Percentiles rank a stretch among this genome's conserved stretches.
phyloP scores from a whole-genome alignment of 2,797 vertebrate genomes.

The Amblyraja radiata region DNA sequence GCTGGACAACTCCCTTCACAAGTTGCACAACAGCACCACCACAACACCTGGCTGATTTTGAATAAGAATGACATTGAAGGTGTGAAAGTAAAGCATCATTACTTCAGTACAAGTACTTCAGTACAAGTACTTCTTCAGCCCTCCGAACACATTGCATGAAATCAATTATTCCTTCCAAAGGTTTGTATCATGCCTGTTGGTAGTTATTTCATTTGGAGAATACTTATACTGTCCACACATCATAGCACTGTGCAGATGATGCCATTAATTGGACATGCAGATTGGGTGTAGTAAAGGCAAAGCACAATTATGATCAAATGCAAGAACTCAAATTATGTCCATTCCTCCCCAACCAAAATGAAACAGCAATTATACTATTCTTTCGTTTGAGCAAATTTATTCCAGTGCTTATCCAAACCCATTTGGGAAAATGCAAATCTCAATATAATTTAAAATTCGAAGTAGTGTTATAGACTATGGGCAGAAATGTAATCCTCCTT shows the following conservation, averaged over 20 bases:
- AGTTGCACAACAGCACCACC: not conserved
- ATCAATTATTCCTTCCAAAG: not conserved
- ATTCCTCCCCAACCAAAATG: not conserved
- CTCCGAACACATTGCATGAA: not conserved
- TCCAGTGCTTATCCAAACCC: not conserved
- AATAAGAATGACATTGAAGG: too few relatives aligned
- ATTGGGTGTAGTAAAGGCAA: not conserved
- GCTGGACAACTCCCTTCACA: not conserved
- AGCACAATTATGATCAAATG: not conserved
- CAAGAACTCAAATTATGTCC: not conserved
- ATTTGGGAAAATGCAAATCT: not conserved
- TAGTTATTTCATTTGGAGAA: not conserved
- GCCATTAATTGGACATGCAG: not conserved
- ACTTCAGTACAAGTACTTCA: not conserved
- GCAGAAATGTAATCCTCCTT: not conserved
- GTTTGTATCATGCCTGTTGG: not conserved
- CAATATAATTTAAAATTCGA: not conserved
- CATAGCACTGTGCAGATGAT: not conserved
- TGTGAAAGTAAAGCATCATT: too few relatives aligned
- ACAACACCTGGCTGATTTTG: too few relatives aligned
- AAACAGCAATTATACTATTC: not conserved
- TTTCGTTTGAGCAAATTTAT: not conserved
- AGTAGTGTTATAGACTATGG: not conserved
- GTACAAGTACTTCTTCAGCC: not conserved
- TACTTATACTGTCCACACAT: not conserved